Conservation (phyloP, 64 coral and sea anemone species). For the Montipora capricornis region DNA sequence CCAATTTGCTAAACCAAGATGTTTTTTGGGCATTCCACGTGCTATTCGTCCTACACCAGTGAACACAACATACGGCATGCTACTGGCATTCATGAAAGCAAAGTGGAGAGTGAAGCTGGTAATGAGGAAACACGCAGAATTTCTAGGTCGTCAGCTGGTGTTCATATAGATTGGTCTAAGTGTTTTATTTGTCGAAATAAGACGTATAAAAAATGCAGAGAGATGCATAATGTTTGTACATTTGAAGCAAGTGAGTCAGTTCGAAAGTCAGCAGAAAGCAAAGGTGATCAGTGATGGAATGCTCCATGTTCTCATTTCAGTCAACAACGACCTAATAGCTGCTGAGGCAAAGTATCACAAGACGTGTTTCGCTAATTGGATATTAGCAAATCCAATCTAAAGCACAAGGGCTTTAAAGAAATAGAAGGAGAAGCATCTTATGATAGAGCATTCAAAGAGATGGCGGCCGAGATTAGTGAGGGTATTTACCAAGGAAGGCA, state of each 20-base stretch:
- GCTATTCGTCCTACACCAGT: no score
- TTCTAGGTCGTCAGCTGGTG: no score
- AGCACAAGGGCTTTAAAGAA: conserved; percentile 39
- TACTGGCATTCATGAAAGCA: no score
- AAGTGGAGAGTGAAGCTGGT: no score
- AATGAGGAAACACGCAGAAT: no score
- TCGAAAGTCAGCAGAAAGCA: background rate
- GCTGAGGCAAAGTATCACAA: background rate
- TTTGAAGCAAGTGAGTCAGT: background rate
- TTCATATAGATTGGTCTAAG: background rate
- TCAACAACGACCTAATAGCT: background rate
- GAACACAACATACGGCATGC: no score
- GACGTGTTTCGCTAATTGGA: background rate
- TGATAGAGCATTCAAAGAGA: conserved; percentile 30
- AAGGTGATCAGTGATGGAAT: background rate
- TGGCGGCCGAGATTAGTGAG: conserved; percentile 21
- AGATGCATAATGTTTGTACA: background rate
- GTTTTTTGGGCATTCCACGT: no score
- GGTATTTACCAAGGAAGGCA: conserved; percentile 30
- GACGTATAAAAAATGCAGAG: background rate
- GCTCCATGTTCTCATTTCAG: background rate
- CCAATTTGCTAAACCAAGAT: no score
- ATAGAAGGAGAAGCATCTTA: background rate
- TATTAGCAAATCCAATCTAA: conserved; percentile 39
- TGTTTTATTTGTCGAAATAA: background rate